Percentiles rank a stretch among this genome's conserved stretches.
These are phyloP conservation scores for Hipparchia sbordonii DNA, from an alignment of 2,888 invertebrate genomes.

Conservation along the genomic window DNA sequence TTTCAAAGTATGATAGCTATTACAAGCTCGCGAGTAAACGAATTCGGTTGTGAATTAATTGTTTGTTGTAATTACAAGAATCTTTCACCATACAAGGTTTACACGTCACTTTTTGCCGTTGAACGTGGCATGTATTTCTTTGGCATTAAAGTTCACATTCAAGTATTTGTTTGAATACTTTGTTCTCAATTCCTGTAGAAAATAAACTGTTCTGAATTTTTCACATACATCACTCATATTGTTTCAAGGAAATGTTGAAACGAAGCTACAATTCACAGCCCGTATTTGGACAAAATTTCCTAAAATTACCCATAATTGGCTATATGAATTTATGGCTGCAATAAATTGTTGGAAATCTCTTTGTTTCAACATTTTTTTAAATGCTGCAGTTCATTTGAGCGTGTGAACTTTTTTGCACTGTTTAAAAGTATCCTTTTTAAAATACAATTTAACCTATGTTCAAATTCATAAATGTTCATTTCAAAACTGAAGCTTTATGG, in stretches of 20 bases:
- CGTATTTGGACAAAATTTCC: conserved; percentile 9
- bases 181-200: conserved; percentile 9
- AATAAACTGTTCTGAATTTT: conserved; percentile 18
- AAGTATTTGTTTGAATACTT: neutral
- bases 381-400: neutral
- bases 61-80: conserved; percentile 24
- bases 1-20: conserved; percentile 25
- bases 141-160: conserved; percentile 1
- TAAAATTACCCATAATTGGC: conserved; percentile 19
- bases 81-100: conserved; percentile 22
- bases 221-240: conserved; percentile 17
- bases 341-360: conserved; percentile 12
- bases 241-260: conserved; percentile 17
- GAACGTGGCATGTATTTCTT: neutral
- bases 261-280: conserved; percentile 8
- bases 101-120: conserved; percentile 18
- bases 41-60: conserved; percentile 32
- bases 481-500: too few species aligned
- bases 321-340: conserved; percentile 7
- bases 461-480: too few species aligned
- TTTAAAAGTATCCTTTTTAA: neutral
- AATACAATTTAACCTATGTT: too few species aligned
- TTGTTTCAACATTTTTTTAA: neutral
- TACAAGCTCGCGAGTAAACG: conserved; percentile 26
- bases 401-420: neutral